Conservation (phyloP, 1,140 invertebrate species). For the Meteorus sp. region DNA sequence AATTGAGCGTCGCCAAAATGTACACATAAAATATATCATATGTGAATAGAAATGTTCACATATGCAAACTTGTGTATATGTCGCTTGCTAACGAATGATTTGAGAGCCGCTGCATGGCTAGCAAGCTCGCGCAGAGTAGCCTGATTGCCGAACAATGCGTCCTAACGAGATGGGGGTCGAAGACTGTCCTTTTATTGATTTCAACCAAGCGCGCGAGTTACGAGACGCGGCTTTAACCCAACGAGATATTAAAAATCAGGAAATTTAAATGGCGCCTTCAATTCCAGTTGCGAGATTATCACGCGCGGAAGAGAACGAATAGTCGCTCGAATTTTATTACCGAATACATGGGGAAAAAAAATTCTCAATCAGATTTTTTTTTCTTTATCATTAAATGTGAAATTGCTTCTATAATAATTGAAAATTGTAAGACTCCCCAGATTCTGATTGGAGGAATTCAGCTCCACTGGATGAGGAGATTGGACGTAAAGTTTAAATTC, state of each 20-base stretch:
- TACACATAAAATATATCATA: background rate
- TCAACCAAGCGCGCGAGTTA: slow-evolving; percentile 32
- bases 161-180: slow-evolving; percentile 41
- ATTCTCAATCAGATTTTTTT: too few species aligned
- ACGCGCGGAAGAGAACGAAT: too few species aligned
- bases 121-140: slow-evolving; percentile 30
- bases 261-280: background rate
- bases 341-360: too few species aligned
- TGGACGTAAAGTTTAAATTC: too few species aligned
- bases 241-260: slow-evolving; percentile 12
- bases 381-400: too few species aligned
- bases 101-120: slow-evolving; percentile 23
- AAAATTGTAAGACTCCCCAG: too few species aligned
- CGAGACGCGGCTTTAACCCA: slow-evolving; percentile 28
- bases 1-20: background rate
- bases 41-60: too few species aligned
- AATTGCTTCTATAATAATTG: too few species aligned
- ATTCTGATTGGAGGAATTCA: too few species aligned
- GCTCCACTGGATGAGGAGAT: too few species aligned
- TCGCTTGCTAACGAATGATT: slow-evolving; percentile 5
- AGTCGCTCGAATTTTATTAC: too few species aligned
- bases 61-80: background rate
- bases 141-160: slow-evolving; percentile 42
- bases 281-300: background rate
- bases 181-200: slow-evolving; percentile 42